Evolutionary conservation across 2,888 invertebrate genomes (phyloP).

Genomic region (Mythimna lalbum): DNA sequence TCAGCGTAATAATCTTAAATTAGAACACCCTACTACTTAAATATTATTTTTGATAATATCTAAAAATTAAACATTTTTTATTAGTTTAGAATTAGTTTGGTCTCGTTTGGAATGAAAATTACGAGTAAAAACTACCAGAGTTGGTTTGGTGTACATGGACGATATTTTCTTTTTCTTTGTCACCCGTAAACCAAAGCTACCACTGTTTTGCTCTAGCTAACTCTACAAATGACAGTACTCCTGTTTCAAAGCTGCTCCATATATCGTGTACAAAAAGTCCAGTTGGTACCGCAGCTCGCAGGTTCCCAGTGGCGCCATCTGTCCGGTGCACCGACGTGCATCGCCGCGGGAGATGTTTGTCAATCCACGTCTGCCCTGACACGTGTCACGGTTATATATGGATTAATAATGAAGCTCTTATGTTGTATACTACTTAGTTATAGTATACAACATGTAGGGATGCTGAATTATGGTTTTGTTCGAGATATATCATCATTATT

Average conservation of each 20-base stretch:
- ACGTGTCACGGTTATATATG: conserved; percentile 54
- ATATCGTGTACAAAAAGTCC: conserved; percentile 58
- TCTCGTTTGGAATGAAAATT: neutral
- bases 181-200: neutral
- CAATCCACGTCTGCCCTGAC: conserved; percentile 64
- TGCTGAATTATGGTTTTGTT: conserved; percentile 15
- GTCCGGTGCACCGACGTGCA: conserved; percentile 62
- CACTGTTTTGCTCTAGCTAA: conserved; percentile 5
- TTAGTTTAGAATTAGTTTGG: neutral
- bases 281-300: conserved; percentile 33
- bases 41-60: neutral
- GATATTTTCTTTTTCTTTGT: neutral
- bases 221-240: conserved; percentile 40
- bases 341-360: conserved; percentile 69
- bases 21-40: too few species aligned
- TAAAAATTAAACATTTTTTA: too few species aligned
- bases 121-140: neutral
- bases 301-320: conserved; percentile 63
- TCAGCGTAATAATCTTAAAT: too few species aligned
- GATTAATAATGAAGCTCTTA: conserved; percentile 60
- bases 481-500: too few species aligned
- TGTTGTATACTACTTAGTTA: conserved; percentile 8
- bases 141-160: neutral
- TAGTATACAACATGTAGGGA: too few species aligned
- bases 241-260: conserved; percentile 44